phyloP scores from a whole-genome alignment of 2,113 vertebrate genomes.

The Cettia cetti region DNA sequence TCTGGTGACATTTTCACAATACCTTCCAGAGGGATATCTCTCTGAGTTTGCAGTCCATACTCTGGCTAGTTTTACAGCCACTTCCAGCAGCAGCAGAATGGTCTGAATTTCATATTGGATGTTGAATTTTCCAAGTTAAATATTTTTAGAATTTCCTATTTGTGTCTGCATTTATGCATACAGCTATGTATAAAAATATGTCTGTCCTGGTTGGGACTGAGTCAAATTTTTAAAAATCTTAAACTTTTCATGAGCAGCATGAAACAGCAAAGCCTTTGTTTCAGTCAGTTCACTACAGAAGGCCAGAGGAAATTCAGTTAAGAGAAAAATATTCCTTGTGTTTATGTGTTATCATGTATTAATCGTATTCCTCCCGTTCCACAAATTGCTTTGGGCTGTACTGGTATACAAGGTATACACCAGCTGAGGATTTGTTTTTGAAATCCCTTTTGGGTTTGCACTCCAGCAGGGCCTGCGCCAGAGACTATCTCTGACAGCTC shows the following conservation, averaged over 20 bases:
- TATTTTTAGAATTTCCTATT: not conserved
- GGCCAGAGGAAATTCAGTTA: slow-evolving; percentile 30
- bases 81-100: not conserved
- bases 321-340: not conserved
- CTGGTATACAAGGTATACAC: slow-evolving; percentile 5
- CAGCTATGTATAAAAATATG: not conserved
- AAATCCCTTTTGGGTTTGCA: slow-evolving; percentile 29
- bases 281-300: not conserved
- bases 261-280: slow-evolving; percentile 28
- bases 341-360: not conserved
- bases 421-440: slow-evolving; percentile 23
- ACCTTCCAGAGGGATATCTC: not conserved
- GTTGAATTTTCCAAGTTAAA: not conserved
- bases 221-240: not conserved
- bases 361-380: not conserved
- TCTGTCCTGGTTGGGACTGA: not conserved
- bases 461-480: slow-evolving; percentile 16
- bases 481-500: slow-evolving; percentile 35
- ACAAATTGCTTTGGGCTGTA: slow-evolving; percentile 11
- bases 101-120: not conserved
- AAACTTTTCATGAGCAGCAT: not conserved
- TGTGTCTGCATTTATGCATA: not conserved
- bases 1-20: not conserved
- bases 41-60: not conserved
- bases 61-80: not conserved